phyloP scores from a whole-genome alignment of 2,888 invertebrate genomes.

The Iphiclides podalirius region DNA sequence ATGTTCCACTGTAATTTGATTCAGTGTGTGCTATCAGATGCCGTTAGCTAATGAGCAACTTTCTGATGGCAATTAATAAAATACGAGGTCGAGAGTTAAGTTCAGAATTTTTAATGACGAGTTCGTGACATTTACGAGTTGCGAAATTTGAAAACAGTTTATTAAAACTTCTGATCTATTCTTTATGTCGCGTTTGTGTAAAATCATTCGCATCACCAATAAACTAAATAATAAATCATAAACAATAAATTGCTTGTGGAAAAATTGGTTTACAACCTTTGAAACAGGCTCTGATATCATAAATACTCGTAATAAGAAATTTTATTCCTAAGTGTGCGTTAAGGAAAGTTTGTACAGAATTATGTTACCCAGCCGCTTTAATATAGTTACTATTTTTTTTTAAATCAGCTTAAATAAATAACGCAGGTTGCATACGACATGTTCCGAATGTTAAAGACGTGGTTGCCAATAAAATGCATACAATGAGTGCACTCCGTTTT shows the following conservation, averaged over 20 bases:
- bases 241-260: too few species aligned
- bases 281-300: too few species aligned
- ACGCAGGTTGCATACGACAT: conserved; percentile 23
- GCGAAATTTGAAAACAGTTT: conserved; percentile 31
- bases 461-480: conserved; percentile 24
- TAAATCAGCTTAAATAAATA: conserved; percentile 19
- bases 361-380: too few species aligned
- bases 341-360: too few species aligned
- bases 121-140: too few species aligned
- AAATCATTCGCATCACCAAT: too few species aligned
- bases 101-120: conserved; percentile 33
- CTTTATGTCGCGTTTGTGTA: too few species aligned
- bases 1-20: conserved; percentile 51
- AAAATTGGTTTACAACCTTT: too few species aligned
- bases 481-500: conserved; percentile 20
- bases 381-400: too few species aligned
- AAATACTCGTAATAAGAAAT: too few species aligned
- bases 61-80: conserved; percentile 60
- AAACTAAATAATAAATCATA: too few species aligned
- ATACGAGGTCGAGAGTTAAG: conserved; percentile 38
- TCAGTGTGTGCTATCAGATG: conserved; percentile 50
- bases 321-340: too few species aligned
- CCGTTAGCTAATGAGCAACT: conserved; percentile 61
- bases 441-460: conserved; percentile 24
- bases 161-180: conserved; percentile 12